phyloP scores from a whole-genome alignment of 1,140 invertebrate species.

The Samia ricini region DNA sequence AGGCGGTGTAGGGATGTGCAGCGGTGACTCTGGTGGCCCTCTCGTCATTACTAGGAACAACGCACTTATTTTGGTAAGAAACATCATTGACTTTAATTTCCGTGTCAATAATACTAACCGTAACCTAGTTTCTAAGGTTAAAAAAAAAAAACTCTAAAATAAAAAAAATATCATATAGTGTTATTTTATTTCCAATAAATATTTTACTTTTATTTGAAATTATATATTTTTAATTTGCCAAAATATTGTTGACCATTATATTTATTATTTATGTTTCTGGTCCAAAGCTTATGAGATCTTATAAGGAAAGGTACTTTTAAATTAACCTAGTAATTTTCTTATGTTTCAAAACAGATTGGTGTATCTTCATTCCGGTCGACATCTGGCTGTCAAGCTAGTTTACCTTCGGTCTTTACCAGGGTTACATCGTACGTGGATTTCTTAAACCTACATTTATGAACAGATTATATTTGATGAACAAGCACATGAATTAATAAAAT shows the following conservation, averaged over 20 bases:
- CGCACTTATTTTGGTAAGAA: conserved; percentile 32
- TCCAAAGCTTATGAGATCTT: no score
- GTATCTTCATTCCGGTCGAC: conserved; percentile 71
- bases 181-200: no score
- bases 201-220: no score
- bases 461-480: neutral
- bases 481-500: neutral
- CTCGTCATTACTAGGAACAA: conserved; percentile 43
- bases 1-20: conserved; percentile 29
- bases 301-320: no score
- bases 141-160: no score
- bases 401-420: conserved; percentile 62
- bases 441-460: conserved; percentile 37
- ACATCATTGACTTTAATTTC: no score
- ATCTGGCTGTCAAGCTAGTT: conserved; percentile 61
- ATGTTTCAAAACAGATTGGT: conserved; percentile 57
- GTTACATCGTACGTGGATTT: conserved; percentile 65
- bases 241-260: no score
- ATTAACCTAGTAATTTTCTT: neutral
- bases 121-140: no score
- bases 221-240: no score
- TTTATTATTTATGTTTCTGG: no score
- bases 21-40: conserved; percentile 76
- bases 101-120: no score
- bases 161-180: no score